Base-by-base conservation (phyloP, 2,888 invertebrate genomes). In the Limulus polyphemus region DNA sequence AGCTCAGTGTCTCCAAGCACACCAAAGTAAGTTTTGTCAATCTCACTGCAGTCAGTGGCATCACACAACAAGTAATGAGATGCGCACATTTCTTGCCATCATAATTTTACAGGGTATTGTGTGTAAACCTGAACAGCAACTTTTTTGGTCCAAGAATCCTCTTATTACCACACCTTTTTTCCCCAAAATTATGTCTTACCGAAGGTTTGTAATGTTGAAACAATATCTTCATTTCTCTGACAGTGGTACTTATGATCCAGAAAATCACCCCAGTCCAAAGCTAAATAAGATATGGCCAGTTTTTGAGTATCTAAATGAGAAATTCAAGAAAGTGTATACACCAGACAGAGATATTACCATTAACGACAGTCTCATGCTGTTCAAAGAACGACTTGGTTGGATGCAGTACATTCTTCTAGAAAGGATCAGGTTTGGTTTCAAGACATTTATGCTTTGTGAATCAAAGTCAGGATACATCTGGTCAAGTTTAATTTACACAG, bases 341-440 rank as follows among this genome's bases (percentile, higher is more conserved):
- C 69, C 65, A 11, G 52, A 59, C 13, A 48, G 17, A 48, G 58
- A 65, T 47, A 52, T 68, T 12, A 60, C 61, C 10, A 55, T 68
- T 0, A 67, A 68, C 48, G 69, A 70, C 56, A 64, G 62, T 47
- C 49, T 70, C 7, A 50, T 67, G 48, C 58, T 63, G 51, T 68
- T 59, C 51, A 63, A 63, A 51, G 69, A 68, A 7, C 52, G 64
- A 17, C 49, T 68, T 10, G 17, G 51, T 46, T 64, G 60, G 50
- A 63, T 59, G 17, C 69, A 70, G 57, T 70, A 64, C 55, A 63
- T 68, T 47, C 67, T 68, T 11, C 49, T 56, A 1, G 69, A 69
- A 51, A 49, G 67, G 55, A 58, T 61, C 16, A 49, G 68, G 12
- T 69, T 69, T 55, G 67, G 66, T 16, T 51, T 67, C 1, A 69